Percentiles rank a stretch among this genome's conserved stretches.
Conservation (phyloP, 2,888 invertebrate genomes). For the Patella depressa region DNA sequence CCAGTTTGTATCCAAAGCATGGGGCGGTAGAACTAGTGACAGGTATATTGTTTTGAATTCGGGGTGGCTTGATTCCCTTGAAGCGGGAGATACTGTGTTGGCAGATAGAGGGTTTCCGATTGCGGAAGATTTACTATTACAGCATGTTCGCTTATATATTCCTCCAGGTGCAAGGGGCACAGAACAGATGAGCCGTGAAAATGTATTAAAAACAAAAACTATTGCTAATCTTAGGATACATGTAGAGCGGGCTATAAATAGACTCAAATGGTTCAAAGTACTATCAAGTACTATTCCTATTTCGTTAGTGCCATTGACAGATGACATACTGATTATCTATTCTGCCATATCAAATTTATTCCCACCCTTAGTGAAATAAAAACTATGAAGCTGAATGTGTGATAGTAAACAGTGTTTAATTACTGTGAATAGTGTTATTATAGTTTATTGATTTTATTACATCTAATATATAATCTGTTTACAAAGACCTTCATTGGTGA, state of each 20-base stretch:
- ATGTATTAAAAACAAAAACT: slow-evolving; percentile 29
- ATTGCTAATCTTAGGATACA: slow-evolving; percentile 38
- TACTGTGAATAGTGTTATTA: too few relatives aligned
- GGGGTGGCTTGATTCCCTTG: slow-evolving; percentile 28
- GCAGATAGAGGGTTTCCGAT: slow-evolving; percentile 40
- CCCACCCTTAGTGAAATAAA: too few relatives aligned
- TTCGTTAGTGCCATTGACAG: too few relatives aligned
- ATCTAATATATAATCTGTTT: too few relatives aligned
- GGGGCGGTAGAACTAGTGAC: slow-evolving; percentile 39
- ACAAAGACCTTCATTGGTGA: too few relatives aligned
- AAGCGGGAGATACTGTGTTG: slow-evolving; percentile 30
- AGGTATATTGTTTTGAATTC: slow-evolving; percentile 27
- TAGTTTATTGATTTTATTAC: too few relatives aligned
- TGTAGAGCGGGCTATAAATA: slow-evolving; percentile 37
- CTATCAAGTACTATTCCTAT: too few relatives aligned
- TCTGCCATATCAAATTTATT: too few relatives aligned
- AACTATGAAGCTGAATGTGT: too few relatives aligned
- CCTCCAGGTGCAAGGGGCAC: background rate
- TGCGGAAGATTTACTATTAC: slow-evolving; percentile 24
- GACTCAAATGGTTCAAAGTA: slow-evolving; percentile 29
- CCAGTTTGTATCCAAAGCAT: slow-evolving; percentile 29
- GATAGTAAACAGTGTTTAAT: too few relatives aligned
- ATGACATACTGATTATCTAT: too few relatives aligned
- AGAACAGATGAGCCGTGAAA: slow-evolving; percentile 16
- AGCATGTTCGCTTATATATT: background rate